Conservation (phyloP, 1,140 invertebrate genomes). For the Dreissena rostriformis region DNA sequence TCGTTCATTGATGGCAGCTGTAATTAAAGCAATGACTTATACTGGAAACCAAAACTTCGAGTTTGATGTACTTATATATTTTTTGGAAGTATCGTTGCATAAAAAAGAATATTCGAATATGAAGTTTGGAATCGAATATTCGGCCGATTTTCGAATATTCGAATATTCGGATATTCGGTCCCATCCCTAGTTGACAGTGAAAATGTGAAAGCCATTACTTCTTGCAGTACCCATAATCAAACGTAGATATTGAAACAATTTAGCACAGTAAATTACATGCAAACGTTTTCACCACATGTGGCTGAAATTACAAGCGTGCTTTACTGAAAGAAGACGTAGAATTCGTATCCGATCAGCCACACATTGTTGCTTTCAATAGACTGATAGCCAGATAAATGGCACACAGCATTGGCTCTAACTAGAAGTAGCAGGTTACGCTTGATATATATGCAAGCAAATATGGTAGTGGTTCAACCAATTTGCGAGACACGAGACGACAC, state of each 20-base stretch:
- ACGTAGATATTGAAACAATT: background rate
- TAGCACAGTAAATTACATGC: background rate
- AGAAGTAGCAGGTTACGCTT: background rate
- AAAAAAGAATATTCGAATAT: no score
- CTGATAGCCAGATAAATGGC: background rate
- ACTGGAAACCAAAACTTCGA: no score
- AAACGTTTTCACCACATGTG: background rate
- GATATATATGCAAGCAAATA: constrained; percentile 5
- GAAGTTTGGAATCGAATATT: no score
- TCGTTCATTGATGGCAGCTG: no score
- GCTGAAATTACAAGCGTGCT: background rate
- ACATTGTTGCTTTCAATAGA: background rate
- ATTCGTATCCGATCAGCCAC: constrained; percentile 7
- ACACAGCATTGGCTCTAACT: background rate
- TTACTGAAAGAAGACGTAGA: background rate
- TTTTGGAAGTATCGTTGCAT: no score
- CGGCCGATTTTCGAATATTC: no score
- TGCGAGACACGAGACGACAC: no score
- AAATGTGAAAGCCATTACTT: background rate
- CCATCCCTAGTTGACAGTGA: constrained; percentile 12
- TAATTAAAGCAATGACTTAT: no score
- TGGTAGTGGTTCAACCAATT: background rate
- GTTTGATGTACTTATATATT: no score
- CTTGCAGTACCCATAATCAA: background rate
- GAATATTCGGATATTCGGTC: no score